Evolutionary conservation across 2,113 vertebrate species (phyloP).

Genomic region (Ammospiza caudacuta): DNA sequence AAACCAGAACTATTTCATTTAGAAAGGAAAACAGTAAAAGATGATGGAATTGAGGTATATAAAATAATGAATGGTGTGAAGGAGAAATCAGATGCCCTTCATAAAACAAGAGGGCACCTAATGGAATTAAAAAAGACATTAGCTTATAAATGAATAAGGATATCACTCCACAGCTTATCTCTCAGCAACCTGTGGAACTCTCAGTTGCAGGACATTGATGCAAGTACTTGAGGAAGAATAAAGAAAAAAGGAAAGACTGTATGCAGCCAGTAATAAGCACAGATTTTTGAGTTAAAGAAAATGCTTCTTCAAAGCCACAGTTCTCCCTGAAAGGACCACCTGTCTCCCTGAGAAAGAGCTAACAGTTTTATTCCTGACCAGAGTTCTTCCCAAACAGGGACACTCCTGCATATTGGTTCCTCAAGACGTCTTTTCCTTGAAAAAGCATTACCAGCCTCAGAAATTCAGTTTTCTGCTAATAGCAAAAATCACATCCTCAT

Average conservation of each 20-base stretch:
- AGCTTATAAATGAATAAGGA: not conserved
- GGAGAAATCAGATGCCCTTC: conserved; percentile 66
- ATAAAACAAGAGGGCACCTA: conserved; percentile 28
- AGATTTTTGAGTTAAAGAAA: not conserved
- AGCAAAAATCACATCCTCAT: not conserved
- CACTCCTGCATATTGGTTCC: not conserved
- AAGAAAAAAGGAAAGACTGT: not conserved
- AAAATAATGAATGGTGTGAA: conserved; percentile 49
- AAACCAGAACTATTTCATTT: conserved; percentile 62
- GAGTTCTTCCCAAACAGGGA: not conserved
- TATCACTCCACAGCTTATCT: not conserved
- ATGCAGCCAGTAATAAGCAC: not conserved
- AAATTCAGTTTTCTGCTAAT: not conserved
- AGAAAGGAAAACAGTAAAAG: conserved; percentile 56
- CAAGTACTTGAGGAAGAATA: not conserved
- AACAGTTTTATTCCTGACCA: not conserved
- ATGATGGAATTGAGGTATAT: conserved; percentile 27
- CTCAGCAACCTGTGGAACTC: not conserved
- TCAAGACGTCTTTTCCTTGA: not conserved
- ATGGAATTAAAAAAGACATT: conserved; percentile 26
- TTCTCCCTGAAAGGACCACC: not conserved
- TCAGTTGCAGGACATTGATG: not conserved
- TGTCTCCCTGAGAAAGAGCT: not conserved
- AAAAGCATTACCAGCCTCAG: not conserved
- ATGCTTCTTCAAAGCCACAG: not conserved